Evolutionary conservation across 1,140 invertebrate genomes (phyloP), one percentile per base, ranked within the genome.

Genomic region (Lepidotrigona ventralis): DNA sequence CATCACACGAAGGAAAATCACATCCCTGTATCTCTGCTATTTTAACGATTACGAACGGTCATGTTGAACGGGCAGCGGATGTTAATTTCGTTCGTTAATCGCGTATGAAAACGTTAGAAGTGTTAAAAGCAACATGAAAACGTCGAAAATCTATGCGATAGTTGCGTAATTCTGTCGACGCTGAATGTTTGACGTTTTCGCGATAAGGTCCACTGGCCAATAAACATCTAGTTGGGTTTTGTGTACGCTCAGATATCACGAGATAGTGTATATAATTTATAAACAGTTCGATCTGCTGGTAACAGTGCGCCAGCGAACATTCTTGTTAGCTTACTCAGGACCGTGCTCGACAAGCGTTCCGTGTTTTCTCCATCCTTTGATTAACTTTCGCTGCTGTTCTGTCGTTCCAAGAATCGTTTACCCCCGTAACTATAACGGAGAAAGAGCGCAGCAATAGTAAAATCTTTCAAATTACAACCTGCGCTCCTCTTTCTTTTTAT

Each of bases 221-320:
- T 73, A 58, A 85, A 83, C 72, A 88, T 90, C 83, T 88, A 88
- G 85, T 77, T 89, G 87, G 86, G 90, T 92, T 92, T 88, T 89
- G 88, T 83, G 86, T 89, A 90, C 89, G 90, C 83, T 87, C 86
- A 85, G 90, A 88, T 87, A 90, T 88, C 91, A 75, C 79, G 87
- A 93, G 93, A 93, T 94, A 94, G 94, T 94, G 92, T 92, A 93
- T 92, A 93, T 94, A 94, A 94, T 94, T 94, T 94, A 94, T 93
- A 94, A 94, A 93, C 93, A 93, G 91, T 87, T 91, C 91, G 93
- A 92, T 92, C 89, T 90, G 90, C 87, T 84, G 83, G 81, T 77
- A 79, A 78, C 75, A 80, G 66, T 72, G 86, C 88, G 78, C 79
- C 72, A 72, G 79, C 79, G 71, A 83, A 74, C 78, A 83, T 83